Evolutionary conservation across 1,140 invertebrate genomes (phyloP), one percentile per base, ranked within the genome.

Genomic region (Chymomyza costata): DNA sequence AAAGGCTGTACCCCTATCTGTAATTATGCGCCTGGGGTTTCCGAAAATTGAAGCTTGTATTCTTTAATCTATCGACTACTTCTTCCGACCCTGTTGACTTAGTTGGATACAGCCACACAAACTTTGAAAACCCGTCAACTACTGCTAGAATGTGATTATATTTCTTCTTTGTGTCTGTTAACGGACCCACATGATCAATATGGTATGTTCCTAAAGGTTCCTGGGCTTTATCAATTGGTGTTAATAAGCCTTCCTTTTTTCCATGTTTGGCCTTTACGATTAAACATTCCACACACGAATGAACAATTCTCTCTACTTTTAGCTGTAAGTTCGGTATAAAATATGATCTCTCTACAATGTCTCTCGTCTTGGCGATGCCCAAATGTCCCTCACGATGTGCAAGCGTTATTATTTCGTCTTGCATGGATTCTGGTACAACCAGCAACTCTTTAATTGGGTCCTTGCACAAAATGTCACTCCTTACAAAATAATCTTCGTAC

Each of bases 1-100:
- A 46, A 62, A 83, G 2, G 68, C 66, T 15, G 56, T 44, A 3
- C 68, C 65, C 44, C 68, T 37, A 34, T 86, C 85, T 1, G 60
- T 60, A 86, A n/a, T 66, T 7, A 86, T 82, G 43, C 28, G n/a
- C 11, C 8, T 11, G 14, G 66, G 70, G 52, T 65, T 73, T 45
- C 78, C 65, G 50, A 69, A 73, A 1, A 15, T 41, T 14, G 17
- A 15, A 14, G 31, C n/a, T 28, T 48, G 46, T 15, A 25, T 17
- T 38, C n/a, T 37, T 19, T 15, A 48, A 25, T 39, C n/a, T 48
- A 6, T 39, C 37, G 2, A 39, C 25, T 28, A 28, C 25, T 28
- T 28, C 25, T 11, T 28, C 25, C 5, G 25, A 28, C 5, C 25
- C n/a, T n/a, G n/a, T n/a, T n/a, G n/a, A n/a, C n/a, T n/a, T n/a